These are phyloP conservation scores for Zaprionus gabonicus DNA, from an alignment of 1,140 invertebrate genomes.

Conservation along the genomic window DNA sequence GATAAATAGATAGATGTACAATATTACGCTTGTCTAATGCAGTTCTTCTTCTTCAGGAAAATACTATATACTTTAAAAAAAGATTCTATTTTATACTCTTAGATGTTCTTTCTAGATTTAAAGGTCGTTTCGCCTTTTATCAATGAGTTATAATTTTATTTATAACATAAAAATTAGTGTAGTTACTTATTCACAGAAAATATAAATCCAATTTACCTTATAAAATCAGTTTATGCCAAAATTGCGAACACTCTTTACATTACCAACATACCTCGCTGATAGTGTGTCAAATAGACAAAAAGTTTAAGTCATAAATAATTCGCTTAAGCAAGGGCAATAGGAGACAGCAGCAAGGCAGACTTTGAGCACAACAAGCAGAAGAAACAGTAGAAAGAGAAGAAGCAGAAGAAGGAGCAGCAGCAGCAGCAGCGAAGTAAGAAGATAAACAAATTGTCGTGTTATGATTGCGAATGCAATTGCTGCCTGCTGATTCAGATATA, in stretches of 20 bases:
- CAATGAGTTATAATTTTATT: too few species aligned
- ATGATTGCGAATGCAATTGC: constrained; percentile 19
- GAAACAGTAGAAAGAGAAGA: background rate
- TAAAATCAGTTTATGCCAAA: too few species aligned
- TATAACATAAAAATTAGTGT: too few species aligned
- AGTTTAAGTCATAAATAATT: constrained; percentile 38
- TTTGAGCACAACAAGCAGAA: background rate
- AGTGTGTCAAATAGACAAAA: constrained; percentile 1
- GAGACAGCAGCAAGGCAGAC: background rate
- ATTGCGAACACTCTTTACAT: background rate
- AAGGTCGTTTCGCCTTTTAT: too few species aligned
- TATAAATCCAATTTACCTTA: too few species aligned
- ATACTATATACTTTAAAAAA: too few species aligned
- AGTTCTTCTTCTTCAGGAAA: too few species aligned
- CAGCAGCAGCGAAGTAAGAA: background rate
- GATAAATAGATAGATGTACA: too few species aligned
- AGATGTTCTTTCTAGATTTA: too few species aligned
- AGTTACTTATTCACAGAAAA: too few species aligned
- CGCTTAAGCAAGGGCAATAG: background rate
- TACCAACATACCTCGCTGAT: background rate
- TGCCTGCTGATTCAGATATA: constrained; percentile 9
- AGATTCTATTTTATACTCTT: too few species aligned
- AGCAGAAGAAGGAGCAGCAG: background rate
- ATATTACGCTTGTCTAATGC: too few species aligned
- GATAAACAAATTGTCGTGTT: constrained; percentile 16